phyloP scores from a whole-genome alignment of 1,140 invertebrate species.

The Plectrocnemia conspersa region DNA sequence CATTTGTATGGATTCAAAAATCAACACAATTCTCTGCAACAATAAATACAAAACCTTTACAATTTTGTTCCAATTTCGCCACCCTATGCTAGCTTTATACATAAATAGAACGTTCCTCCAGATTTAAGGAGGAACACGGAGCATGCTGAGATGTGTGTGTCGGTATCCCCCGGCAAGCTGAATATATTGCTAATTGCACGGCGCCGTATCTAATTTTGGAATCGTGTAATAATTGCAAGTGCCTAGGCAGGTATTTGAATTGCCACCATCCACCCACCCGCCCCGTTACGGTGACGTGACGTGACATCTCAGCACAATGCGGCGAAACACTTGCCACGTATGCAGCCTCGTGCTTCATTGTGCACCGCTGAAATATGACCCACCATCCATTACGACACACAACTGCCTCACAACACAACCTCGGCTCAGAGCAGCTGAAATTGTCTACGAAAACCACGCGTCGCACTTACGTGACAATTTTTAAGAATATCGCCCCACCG shows the following conservation, averaged over 20 bases:
- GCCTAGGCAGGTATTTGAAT: slow-evolving; percentile 1
- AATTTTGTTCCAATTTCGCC: too few species aligned
- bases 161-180: not conserved
- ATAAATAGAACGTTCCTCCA: not conserved
- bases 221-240: slow-evolving; percentile 7
- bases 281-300: not conserved
- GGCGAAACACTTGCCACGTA: too few species aligned
- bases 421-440: too few species aligned
- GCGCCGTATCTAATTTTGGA: slow-evolving; percentile 16
- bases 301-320: not conserved
- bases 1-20: too few species aligned
- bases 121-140: not conserved
- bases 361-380: not conserved
- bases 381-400: not conserved
- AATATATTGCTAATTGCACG: slow-evolving; percentile 19
- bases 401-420: too few species aligned
- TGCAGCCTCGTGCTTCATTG: slow-evolving; percentile 3
- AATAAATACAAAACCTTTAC: too few species aligned
- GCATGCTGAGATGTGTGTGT: not conserved
- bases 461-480: too few species aligned
- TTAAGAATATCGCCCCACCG: too few species aligned
- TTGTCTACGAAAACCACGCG: too few species aligned
- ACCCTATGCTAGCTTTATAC: too few species aligned
- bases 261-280: not conserved
- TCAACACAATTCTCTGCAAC: too few species aligned